These are phyloP conservation scores for Parauchenoglanis punctatus DNA, from an alignment of 2,797 vertebrate genomes.

Conservation along the genomic window DNA sequence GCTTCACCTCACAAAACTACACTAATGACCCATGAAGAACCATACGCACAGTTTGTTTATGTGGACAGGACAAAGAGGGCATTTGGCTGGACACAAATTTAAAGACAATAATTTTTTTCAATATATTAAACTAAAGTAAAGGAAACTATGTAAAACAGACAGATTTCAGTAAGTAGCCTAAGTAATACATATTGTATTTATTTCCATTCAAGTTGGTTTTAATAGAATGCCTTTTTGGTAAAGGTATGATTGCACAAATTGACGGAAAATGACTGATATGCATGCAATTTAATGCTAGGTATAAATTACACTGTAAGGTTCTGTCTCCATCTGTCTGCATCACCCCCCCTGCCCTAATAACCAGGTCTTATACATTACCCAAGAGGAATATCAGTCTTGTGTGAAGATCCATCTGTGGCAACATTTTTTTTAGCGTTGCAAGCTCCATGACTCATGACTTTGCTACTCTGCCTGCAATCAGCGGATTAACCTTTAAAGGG, in stretches of 20 bases:
- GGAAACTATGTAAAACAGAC: not conserved
- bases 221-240: not conserved
- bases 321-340: not conserved
- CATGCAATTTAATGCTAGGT: not conserved
- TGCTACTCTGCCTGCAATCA: not conserved
- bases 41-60: too few relatives aligned
- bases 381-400: conserved; percentile 12
- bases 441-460: conserved; percentile 4
- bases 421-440: not conserved
- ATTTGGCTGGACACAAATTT: too few relatives aligned
- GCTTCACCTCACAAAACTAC: too few relatives aligned
- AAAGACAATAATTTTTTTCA: too few relatives aligned
- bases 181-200: not conserved
- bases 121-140: too few relatives aligned
- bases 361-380: conserved; percentile 11
- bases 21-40: too few relatives aligned
- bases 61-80: too few relatives aligned
- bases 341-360: not conserved
- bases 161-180: not conserved
- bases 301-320: conserved; percentile 19
- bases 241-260: not conserved
- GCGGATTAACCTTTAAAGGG: conserved; percentile 11
- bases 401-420: not conserved
- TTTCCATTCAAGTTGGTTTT: not conserved
- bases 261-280: not conserved